Base-by-base conservation (phyloP, 1,140 invertebrate species). In the Lepidostoma basale region DNA sequence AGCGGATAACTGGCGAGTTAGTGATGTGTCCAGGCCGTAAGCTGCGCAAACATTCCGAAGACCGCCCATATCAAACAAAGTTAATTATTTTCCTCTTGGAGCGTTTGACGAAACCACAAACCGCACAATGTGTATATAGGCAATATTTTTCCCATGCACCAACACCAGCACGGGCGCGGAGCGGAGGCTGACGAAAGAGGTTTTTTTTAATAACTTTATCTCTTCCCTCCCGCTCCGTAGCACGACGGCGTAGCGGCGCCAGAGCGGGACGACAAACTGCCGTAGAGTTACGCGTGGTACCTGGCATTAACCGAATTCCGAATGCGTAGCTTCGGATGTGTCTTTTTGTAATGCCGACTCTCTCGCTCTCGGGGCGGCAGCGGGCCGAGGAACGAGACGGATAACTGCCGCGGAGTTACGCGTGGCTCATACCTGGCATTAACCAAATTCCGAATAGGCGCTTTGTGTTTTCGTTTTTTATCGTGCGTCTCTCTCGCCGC, bases 161-260 rank as follows among this genome's bases (percentile, higher is more conserved):
- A 67, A 67, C 47, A 67, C 56, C 10, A 14, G 25, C 44, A n/a
- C 28, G 33, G 62, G 39, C 10, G 39, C 54, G n/a, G n/a, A n/a
- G 42, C 64, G 58, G 58, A 70, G 63, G 58, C 69, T 60, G 63
- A 67, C 68, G 62, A 65, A 56, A 65, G 69, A 70, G 62, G 20
- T 68, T 70, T 70, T n/a, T 70, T 70, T 70, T 70, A 70, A 70
- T 70, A 70, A 70, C 69, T 70, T 70, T 62, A 70, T 70, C 62
- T 62, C 44, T 62, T 18, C 28, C 25, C 18, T 70, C 68, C 42
- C 62, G 6, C 40, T 70, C 44, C 22, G 6, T 30, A 36, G 30
- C n/a, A 6, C 26, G 10, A 33, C 25, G 20, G 20, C 33, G 12
- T 20, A 26, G 10, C n/a, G n/a, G 9, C 9, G 36, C 6, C 4